Conservation (phyloP, 2,797 vertebrate genomes). For the Odontamblyopus lacepedii region DNA sequence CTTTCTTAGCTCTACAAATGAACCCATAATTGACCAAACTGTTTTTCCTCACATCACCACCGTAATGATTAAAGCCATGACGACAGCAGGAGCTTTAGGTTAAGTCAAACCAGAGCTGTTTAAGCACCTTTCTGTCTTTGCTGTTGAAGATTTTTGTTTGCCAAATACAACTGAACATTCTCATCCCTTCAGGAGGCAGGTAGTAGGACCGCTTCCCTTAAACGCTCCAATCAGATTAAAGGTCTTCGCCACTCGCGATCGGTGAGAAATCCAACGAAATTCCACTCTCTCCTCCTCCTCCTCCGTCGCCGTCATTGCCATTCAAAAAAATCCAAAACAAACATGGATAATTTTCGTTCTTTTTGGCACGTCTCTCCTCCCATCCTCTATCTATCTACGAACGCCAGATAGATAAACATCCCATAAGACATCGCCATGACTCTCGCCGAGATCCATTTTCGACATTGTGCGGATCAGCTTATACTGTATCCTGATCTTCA, state of each 20-base stretch:
- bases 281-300: slow-evolving; percentile 14
- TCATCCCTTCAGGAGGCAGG: slow-evolving; percentile 77
- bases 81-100: slow-evolving; percentile 3
- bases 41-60: background rate
- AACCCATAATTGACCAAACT: background rate
- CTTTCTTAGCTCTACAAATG: background rate
- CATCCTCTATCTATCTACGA: slow-evolving; percentile 66
- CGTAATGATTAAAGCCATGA: background rate
- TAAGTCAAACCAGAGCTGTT: background rate
- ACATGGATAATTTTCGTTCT: slow-evolving; percentile 5
- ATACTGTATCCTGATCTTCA: slow-evolving; percentile 19
- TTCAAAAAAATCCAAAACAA: slow-evolving; percentile 17
- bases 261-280: slow-evolving; percentile 64
- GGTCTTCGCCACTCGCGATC: slow-evolving; percentile 77
- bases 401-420: slow-evolving; percentile 49
- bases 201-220: slow-evolving; percentile 77
- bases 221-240: slow-evolving; percentile 80
- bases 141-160: slow-evolving; percentile 32
- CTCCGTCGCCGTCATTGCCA: slow-evolving; percentile 54
- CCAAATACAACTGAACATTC: slow-evolving; percentile 61
- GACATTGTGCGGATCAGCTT: slow-evolving; percentile 23
- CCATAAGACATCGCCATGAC: slow-evolving; percentile 52
- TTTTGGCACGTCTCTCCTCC: slow-evolving; percentile 33
- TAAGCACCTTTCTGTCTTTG: slow-evolving; percentile 7
- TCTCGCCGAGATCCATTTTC: slow-evolving; percentile 27